Evolutionary conservation across 2,888 invertebrate species (phyloP), one percentile per base, ranked within the genome.

Genomic region (Nudaria mundana): DNA sequence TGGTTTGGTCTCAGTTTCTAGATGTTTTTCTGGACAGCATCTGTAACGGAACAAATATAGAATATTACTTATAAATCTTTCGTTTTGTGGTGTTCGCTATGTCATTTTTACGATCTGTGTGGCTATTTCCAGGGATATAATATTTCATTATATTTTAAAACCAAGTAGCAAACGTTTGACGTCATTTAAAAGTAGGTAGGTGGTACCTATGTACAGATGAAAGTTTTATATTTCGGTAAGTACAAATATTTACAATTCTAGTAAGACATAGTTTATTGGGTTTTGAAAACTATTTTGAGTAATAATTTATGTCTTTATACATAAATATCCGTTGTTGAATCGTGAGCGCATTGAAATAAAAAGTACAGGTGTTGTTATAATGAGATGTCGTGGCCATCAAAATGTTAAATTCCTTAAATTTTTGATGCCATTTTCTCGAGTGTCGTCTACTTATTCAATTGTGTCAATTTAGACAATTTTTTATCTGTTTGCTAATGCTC

Each of bases 1-100:
- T 66, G 54, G 66, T 65, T 79, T 76, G 77, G 76, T 82, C 77
- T 83, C 81, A 65, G 58, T 38, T 58, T 54, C 66, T 55, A 64
- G 68, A 67, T 71, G 65, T 56, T 67, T 66, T 49, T 59, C 52
- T 67, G 56, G 69, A 63, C 59, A 57, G 61, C 59, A 71, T 75
- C 86, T 87, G 84, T 5, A 86, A 87, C 70, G 73, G n/a, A 75
- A 32, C 23, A 15, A 20, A 32, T 15, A 15, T 10, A 32, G 30
- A 20, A 30, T 32, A 38, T 46, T 32, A 44, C 38, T 45, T 38
- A 44, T 32, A 25, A 33, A 31, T 37, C 30, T 4, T 28, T 28
- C 24, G 18, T 30, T 26, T 7, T 12, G 22, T 16, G 36, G 25
- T 22, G 24, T 24, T 38, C 22, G 37, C 25, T 31, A 34, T 35